phyloP scores from a whole-genome alignment of 2,888 invertebrate species.

The Eugnorisma glareosa region DNA sequence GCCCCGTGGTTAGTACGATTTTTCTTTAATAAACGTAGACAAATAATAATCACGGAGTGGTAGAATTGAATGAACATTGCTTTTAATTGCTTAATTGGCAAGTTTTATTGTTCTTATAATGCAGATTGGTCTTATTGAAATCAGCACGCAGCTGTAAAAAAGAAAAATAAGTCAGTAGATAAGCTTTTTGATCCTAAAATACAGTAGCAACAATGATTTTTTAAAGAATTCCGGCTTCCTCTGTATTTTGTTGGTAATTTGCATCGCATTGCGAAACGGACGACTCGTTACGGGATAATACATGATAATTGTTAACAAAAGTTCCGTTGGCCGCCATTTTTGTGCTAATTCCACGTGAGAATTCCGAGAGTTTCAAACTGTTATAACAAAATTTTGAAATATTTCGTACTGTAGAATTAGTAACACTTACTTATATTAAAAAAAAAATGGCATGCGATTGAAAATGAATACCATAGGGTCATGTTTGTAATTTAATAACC shows the following conservation, averaged over 20 bases:
- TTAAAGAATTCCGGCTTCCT: constrained; percentile 27
- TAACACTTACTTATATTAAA: not conserved
- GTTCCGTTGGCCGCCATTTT: constrained; percentile 67
- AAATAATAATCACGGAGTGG: constrained; percentile 37
- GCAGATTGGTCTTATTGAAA: constrained; percentile 8
- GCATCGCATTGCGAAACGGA: constrained; percentile 70
- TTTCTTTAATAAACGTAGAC: constrained; percentile 32
- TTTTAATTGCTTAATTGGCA: constrained; percentile 26
- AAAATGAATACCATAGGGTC: not conserved
- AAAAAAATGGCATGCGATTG: not conserved
- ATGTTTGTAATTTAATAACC: constrained; percentile 1
- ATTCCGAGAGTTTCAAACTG: constrained; percentile 50
- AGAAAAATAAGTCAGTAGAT: not conserved
- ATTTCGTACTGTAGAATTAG: constrained; percentile 19
- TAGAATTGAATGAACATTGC: constrained; percentile 19
- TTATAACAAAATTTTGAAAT: constrained; percentile 28
- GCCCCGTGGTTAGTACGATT: constrained; percentile 38
- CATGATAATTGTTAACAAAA: constrained; percentile 81
- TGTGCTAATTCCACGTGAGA: constrained; percentile 59
- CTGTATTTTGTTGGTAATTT: constrained; percentile 68
- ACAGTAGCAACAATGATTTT: constrained; percentile 20
- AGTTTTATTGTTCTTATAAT: constrained; percentile 2
- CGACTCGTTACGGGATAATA: constrained; percentile 69
- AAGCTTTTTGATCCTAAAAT: not conserved
- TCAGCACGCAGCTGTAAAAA: not conserved